A percentile compares a stretch with the other conserved stretches of the same genome.
Evolutionary conservation across 1,140 invertebrate species (phyloP).

Genomic region (Euschistus heros): DNA sequence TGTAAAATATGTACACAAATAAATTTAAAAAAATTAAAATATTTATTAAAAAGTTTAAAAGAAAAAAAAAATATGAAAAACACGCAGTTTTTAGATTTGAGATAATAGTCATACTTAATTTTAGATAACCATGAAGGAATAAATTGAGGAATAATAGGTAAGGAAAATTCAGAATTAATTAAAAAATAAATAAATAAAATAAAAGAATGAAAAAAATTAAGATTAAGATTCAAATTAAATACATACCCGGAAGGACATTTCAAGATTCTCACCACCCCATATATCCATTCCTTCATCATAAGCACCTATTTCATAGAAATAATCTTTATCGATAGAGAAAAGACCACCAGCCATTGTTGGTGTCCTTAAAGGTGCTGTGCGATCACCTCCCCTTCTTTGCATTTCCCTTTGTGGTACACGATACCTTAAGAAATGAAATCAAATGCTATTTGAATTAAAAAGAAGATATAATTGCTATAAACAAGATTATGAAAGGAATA

Average conservation of each 20-base stretch:
- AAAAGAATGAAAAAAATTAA: no score
- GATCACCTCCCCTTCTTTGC: constrained; percentile 75
- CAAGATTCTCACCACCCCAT: constrained; percentile 98
- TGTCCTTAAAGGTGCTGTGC: constrained; percentile 80
- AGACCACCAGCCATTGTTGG: constrained; percentile 99
- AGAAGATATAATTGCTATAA: no score
- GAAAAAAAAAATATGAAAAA: no score
- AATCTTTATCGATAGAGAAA: constrained; percentile 92
- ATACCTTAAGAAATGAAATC: constrained; percentile 60
- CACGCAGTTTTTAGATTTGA: background rate
- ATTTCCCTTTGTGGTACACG: constrained; percentile 90
- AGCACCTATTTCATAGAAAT: constrained; percentile 93
- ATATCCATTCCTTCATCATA: constrained; percentile 99
- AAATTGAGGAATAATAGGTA: no score
- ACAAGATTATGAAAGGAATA: no score
- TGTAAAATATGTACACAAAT: no score
- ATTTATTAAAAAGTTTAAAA: no score
- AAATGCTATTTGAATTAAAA: no score
- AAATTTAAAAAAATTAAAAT: no score
- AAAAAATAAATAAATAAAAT: no score
- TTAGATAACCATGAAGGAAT: no score
- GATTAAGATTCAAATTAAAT: constrained; percentile 1
- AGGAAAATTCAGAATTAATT: no score
- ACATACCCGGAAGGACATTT: constrained; percentile 96
- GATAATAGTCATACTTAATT: background rate